Evolutionary conservation across 2,797 vertebrate genomes (phyloP).

Genomic region (Liparis tanakae): DNA sequence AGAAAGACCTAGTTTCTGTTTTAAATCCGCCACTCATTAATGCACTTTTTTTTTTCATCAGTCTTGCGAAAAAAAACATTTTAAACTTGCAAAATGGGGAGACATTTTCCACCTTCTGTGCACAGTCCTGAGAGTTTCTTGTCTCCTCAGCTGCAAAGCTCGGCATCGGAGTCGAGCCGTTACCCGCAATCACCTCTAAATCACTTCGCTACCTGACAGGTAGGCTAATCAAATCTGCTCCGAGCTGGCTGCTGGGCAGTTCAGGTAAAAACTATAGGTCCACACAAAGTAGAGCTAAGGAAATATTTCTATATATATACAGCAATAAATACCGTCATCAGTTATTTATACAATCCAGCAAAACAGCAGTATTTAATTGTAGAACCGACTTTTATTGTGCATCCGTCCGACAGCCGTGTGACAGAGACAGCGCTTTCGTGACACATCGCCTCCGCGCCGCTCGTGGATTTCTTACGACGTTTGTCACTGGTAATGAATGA

Average conservation of each 20-base stretch:
- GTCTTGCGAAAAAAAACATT: not conserved
- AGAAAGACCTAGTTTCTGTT: not conserved
- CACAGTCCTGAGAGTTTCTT: not conserved
- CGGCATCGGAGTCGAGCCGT: not conserved
- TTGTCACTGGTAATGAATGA: slow-evolving; percentile 44
- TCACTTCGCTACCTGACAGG: not conserved
- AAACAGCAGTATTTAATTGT: not conserved
- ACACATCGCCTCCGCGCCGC: slow-evolving; percentile 20
- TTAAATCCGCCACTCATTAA: not conserved
- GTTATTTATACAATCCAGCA: not conserved
- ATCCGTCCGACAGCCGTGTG: slow-evolving; percentile 27
- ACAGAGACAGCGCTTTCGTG: slow-evolving; percentile 25
- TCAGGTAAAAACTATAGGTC: not conserved
- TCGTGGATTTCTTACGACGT: slow-evolving; percentile 43
- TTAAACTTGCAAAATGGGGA: not conserved
- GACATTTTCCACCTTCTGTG: not conserved
- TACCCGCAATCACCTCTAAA: not conserved
- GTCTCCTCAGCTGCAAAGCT: not conserved
- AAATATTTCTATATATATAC: not conserved
- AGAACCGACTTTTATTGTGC: too few relatives aligned
- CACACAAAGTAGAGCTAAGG: not conserved
- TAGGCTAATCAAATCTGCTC: not conserved
- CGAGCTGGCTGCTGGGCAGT: not conserved
- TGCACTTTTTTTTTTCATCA: not conserved
- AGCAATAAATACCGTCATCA: not conserved